phyloP scores from a whole-genome alignment of 2,888 invertebrate species.

The Drosophila birchii region DNA sequence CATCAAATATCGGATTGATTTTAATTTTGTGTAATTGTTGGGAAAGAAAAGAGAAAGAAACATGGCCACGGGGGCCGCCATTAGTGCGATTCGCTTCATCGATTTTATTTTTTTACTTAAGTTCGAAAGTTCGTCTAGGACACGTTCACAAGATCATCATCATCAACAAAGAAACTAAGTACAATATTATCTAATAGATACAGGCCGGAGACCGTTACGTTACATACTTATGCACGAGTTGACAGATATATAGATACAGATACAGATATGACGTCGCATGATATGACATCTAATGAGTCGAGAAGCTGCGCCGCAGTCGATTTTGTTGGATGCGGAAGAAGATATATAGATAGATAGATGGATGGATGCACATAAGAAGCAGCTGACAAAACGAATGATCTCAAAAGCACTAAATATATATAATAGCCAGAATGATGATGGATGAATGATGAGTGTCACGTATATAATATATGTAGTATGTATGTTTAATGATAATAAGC shows the following conservation, averaged over 20 bases:
- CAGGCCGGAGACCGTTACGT: slow-evolving; percentile 40
- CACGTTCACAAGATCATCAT: slow-evolving; percentile 60
- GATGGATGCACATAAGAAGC: slow-evolving; percentile 41
- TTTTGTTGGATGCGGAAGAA: slow-evolving; percentile 17
- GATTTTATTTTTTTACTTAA: slow-evolving; percentile 19
- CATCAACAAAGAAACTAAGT: slow-evolving; percentile 42
- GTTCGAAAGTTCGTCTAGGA: slow-evolving; percentile 29
- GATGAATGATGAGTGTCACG: slow-evolving; percentile 13
- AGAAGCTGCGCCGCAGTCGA: slow-evolving; percentile 19
- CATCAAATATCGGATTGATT: slow-evolving; percentile 34
- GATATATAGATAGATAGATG: slow-evolving; percentile 13
- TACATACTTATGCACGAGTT: slow-evolving; percentile 53
- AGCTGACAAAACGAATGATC: slow-evolving; percentile 33
- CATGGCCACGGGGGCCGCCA: slow-evolving; percentile 65
- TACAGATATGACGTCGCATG: slow-evolving; percentile 53
- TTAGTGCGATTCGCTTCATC: slow-evolving; percentile 69
- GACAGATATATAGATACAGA: slow-evolving; percentile 40
- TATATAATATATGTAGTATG: background rate
- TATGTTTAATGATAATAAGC: slow-evolving; percentile 6
- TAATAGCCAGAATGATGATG: slow-evolving; percentile 21
- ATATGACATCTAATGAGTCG: slow-evolving; percentile 44
- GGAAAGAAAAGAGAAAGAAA: slow-evolving; percentile 66
- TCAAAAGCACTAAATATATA: slow-evolving; percentile 32
- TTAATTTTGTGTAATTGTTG: slow-evolving; percentile 20
- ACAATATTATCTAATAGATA: slow-evolving; percentile 31